Evolutionary conservation across 2,888 invertebrate species (phyloP), one percentile per base, ranked within the genome.

Genomic region (Euclidia mi): DNA sequence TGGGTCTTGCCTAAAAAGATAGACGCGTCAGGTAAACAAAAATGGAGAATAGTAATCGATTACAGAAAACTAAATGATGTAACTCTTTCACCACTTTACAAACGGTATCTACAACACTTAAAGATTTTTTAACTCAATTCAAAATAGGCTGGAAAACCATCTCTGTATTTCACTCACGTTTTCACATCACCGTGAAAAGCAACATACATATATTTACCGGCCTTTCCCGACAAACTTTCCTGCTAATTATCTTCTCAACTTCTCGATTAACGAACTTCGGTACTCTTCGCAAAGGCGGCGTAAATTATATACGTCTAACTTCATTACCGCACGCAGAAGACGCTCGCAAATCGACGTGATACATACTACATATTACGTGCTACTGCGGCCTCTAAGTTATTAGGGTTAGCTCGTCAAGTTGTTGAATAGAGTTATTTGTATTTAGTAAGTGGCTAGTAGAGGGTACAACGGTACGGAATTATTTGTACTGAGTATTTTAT

Each of bases 211-310:
- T 41, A 31, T 25, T 25, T 25, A 6, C 20, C 32, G 32, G 32
- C 11, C 12, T 42, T 49, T 49, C 34, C 28, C 35, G 28, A 14
- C 25, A 12, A 49, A 79, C 72, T 78, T 83, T 75, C 73, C 70
- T 63, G 73, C 77, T 84, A 84, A 87, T 87, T 82, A 85, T 78
- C 79, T 78, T 79, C 80, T 80, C 71, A 84, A 85, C 81, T 85
- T 85, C 81, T 69, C 72, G 76, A 78, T 81, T 79, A 81, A 77
- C 79, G 79, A 81, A 81, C 82, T 79, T 37, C 29, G 44, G 50
- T 43, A 18, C 50, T 50, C 35, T 50, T 43, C n/a, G 37, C 38
- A 62, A 48, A 56, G 65, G 59, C 62, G 58, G 71, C 68, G 71
- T 75, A 78, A 78, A 81, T 84, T 80, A 82, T 79, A 74, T 76